Evolutionary conservation across 2,113 vertebrate species (phyloP).

Genomic region (Dipodomys ordii): DNA sequence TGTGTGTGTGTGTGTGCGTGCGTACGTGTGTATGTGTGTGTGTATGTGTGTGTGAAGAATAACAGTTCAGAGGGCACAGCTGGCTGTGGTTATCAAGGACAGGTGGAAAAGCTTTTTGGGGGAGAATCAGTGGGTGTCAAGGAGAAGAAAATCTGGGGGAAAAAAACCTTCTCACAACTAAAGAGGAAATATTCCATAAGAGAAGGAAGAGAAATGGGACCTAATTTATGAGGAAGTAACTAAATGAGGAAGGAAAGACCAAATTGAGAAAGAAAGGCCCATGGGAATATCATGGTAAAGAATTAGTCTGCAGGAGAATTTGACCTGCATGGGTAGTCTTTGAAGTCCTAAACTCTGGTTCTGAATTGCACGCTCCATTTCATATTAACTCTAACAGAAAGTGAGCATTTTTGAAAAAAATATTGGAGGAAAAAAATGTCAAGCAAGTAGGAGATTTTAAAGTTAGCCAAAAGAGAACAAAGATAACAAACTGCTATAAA

Average conservation of each 20-base stretch:
- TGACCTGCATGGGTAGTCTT: background rate
- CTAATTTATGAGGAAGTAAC: background rate
- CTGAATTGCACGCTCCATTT: background rate
- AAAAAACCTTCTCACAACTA: background rate
- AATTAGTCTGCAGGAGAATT: background rate
- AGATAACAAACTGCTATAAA: background rate
- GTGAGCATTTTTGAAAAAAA: background rate
- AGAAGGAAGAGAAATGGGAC: background rate
- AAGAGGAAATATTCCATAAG: background rate
- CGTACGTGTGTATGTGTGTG: fast-evolving
- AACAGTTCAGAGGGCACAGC: background rate
- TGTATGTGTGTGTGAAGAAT: fast-evolving
- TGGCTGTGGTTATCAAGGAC: background rate
- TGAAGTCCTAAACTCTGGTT: background rate
- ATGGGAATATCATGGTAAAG: background rate
- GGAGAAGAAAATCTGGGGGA: background rate
- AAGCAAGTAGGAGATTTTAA: background rate
- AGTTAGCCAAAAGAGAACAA: background rate
- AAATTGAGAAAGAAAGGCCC: slow-evolving; percentile 21
- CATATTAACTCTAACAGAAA: background rate
- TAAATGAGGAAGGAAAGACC: background rate
- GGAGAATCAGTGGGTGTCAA: background rate
- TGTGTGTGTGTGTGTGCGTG: background rate
- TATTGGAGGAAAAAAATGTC: background rate
- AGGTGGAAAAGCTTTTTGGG: background rate